These are phyloP conservation scores for Laodelphax striatellus DNA, from an alignment of 1,140 invertebrate species.

Conservation along the genomic window DNA sequence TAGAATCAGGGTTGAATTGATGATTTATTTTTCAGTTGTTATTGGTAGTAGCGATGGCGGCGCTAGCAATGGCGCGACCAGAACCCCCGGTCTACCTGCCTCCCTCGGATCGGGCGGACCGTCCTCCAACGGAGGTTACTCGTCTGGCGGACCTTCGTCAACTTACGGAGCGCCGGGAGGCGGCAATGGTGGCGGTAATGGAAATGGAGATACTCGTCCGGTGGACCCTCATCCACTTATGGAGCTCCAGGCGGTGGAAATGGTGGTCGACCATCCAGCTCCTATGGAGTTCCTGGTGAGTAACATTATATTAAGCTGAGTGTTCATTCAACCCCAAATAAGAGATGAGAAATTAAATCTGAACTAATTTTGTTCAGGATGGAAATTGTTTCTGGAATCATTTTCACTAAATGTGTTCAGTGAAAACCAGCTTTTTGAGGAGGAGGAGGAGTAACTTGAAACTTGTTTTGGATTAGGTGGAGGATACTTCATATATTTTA, in stretches of 20 bases:
- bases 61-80: conserved; percentile 4
- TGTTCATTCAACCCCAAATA: too few relatives aligned
- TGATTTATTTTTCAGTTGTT: neutral
- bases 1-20: too few relatives aligned
- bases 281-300: too few relatives aligned
- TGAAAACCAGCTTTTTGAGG: too few relatives aligned
- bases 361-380: too few relatives aligned
- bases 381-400: too few relatives aligned
- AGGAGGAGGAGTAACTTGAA: too few relatives aligned
- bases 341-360: too few relatives aligned
- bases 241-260: conserved; percentile 13
- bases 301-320: too few relatives aligned
- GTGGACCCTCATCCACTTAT: conserved; percentile 1
- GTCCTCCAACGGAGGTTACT: neutral
- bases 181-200: neutral
- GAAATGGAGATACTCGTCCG: conserved; percentile 4
- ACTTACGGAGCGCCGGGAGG: conserved; percentile 26
- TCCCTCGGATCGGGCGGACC: neutral
- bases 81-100: conserved; percentile 11
- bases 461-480: too few relatives aligned
- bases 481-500: too few relatives aligned
- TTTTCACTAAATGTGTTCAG: too few relatives aligned
- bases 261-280: neutral
- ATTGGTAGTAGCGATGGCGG: conserved; percentile 1
- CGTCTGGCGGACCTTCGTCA: conserved; percentile 19